Evolutionary conservation across 2,797 vertebrate genomes (phyloP).

Genomic region (Ctenopoma kingsleyae): DNA sequence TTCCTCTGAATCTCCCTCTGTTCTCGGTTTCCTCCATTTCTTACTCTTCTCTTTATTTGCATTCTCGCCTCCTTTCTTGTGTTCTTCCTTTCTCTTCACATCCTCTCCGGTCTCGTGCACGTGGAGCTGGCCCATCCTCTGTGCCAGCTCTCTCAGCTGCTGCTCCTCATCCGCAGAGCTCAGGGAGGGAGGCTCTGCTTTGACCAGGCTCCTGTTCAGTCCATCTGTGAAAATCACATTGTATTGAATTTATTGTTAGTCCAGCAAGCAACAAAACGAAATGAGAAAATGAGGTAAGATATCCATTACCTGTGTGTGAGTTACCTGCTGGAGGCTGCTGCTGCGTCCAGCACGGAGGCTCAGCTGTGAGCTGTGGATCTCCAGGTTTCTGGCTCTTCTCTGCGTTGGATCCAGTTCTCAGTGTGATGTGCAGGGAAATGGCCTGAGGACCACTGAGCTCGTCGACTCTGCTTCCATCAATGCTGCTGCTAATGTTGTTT

Average conservation of each 20-base stretch:
- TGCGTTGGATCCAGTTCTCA: constrained; percentile 35
- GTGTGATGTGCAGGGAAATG: constrained; percentile 67
- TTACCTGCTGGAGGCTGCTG: constrained; percentile 49
- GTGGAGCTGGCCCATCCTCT: constrained; percentile 70
- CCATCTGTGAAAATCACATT: constrained; percentile 22
- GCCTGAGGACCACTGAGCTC: constrained; percentile 70
- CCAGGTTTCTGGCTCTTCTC: constrained; percentile 4
- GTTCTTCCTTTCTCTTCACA: background rate
- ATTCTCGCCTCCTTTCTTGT: background rate
- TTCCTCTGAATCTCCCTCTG: constrained; percentile 35
- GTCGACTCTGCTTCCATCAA: background rate
- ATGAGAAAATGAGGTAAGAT: too few species aligned
- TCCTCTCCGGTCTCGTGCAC: constrained; percentile 47
- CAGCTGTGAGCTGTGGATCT: constrained; percentile 1
- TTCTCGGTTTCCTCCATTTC: background rate
- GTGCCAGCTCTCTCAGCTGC: constrained; percentile 44
- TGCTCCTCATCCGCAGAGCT: constrained; percentile 32
- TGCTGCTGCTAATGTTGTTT: background rate
- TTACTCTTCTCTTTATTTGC: background rate
- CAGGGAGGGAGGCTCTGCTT: background rate
- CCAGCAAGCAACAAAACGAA: background rate
- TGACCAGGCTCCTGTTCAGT: background rate
- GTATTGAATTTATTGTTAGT: background rate
- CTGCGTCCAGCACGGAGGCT: constrained; percentile 9
- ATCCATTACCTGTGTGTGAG: background rate